Evolutionary conservation across 1,140 invertebrate genomes (phyloP), one percentile per base, ranked within the genome.

Genomic region (Apis dorsata): DNA sequence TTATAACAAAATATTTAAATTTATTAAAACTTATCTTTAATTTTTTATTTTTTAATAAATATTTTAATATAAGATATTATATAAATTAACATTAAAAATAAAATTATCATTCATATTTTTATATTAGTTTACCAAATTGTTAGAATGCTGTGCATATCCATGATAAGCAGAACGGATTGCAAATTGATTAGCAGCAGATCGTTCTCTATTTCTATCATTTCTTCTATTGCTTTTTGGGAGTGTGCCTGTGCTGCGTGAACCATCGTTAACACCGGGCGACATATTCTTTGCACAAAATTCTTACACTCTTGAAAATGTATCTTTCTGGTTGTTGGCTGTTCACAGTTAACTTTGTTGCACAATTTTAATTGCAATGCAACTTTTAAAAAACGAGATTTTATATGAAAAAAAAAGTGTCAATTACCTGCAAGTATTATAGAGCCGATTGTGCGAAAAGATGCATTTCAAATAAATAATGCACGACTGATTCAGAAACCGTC

Each of bases 201-300:
- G 83, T 77, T 93, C 91, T 84, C 90, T 87, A 74, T 92, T 93
- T 83, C 91, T 90, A 76, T 93, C 90, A 84, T 88, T 91, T 81
- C 88, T 89, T 51, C 91, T 82, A 77, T 93, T 93, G 75, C 90
- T 93, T 83, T 93, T 93, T 11, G 93, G 92, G 63, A 93, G 70
- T 28, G 92, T 90, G 63, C 92, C 92, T 44, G 93, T 93, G 62
- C 92, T 92, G n/a, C 89, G 87, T 19, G 86, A 84, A 2, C 90
- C 85, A 80, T 92, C 89, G 71, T 93, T 92, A 53, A 92, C 69
- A 15, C 91, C 93, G 65, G 92, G 91, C 72, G 91, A 91, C 93
- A 93, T 93, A 34, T 78, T 84, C 51, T 82, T 87, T 77, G 68
- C 62, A 34, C 60, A 12, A 55, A 59, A 44, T 76, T 79, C 34